Evolutionary conservation across 2,113 vertebrate genomes (phyloP).

Genomic region (Fulica atra): DNA sequence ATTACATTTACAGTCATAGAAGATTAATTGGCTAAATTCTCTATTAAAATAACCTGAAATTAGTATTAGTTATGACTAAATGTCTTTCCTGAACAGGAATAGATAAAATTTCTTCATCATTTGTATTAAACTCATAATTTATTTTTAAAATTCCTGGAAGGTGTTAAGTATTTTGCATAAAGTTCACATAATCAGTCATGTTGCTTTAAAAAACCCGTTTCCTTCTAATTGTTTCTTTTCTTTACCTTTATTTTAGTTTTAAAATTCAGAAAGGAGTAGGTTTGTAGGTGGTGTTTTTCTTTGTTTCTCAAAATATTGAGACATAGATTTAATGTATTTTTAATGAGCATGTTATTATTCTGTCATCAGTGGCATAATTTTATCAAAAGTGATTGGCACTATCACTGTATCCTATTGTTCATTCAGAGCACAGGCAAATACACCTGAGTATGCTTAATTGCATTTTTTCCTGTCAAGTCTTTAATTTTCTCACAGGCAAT

Average conservation of each 20-base stretch:
- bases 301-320: neutral
- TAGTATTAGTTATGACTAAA: neutral
- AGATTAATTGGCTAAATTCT: neutral
- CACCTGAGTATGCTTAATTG: neutral
- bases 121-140: neutral
- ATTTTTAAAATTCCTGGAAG: neutral
- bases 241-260: neutral
- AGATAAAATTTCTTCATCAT: neutral
- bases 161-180: neutral
- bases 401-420: neutral
- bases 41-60: neutral
- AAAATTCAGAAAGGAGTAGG: neutral
- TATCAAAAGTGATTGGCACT: neutral
- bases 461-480: neutral
- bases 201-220: neutral
- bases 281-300: neutral
- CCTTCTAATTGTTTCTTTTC: neutral
- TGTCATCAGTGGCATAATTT: neutral
- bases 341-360: constrained; percentile 2
- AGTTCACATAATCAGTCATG: neutral
- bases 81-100: neutral
- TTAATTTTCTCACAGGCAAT: constrained; percentile 4
- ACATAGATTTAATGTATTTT: neutral
- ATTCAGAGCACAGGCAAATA: neutral
- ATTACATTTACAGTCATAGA: neutral